Evolutionary conservation across 2,888 invertebrate species (phyloP), one percentile per base, ranked within the genome.

Genomic region (Eupeodes latifasciatus): DNA sequence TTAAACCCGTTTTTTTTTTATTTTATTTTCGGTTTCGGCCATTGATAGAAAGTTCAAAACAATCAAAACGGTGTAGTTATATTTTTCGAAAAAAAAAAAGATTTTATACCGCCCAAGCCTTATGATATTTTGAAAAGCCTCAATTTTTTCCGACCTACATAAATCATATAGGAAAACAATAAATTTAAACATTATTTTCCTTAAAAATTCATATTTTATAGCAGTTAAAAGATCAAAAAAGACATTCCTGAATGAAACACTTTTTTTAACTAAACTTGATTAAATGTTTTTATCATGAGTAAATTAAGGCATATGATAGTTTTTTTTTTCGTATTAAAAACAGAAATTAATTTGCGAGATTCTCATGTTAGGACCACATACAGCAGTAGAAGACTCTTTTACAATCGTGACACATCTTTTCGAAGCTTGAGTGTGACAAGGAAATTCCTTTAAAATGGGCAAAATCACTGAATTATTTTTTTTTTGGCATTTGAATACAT

Each of bases 351-450:
- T 14, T 49, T 49, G 5, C n/a, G 49, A 14, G 49, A 49, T n/a
- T 61, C 34, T 61, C 16, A n/a, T 61, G 61, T 34, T 36, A 36
- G 61, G 3, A n/a, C 61, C 59, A 5, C 59, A 34, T 34, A 59
- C 59, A 59, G 59, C 59, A 47, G 12, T 12, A 47, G 12, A 47
- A 0, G 47, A 1, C 47, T 47, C 9, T 47, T 12, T 47, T 47
- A 51, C 51, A 51, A 51, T 51, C 16, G 16, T 55, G 55, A 19
- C 55, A 55, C 16, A 61, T 7, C n/a, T 61, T 61, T 61, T 36
- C 61, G 61, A 36, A 61, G 61, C 61, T 61, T 61, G 36, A 36
- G 61, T 61, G 61, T 36, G 5, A n/a, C 61, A 61, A n/a, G 36
- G 36, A 61, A 14, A 7, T 34, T 36, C 36, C 12, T 61, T 57